These are phyloP conservation scores for Drosophila ustulata DNA, from an alignment of 2,888 invertebrate species.

Conservation along the genomic window DNA sequence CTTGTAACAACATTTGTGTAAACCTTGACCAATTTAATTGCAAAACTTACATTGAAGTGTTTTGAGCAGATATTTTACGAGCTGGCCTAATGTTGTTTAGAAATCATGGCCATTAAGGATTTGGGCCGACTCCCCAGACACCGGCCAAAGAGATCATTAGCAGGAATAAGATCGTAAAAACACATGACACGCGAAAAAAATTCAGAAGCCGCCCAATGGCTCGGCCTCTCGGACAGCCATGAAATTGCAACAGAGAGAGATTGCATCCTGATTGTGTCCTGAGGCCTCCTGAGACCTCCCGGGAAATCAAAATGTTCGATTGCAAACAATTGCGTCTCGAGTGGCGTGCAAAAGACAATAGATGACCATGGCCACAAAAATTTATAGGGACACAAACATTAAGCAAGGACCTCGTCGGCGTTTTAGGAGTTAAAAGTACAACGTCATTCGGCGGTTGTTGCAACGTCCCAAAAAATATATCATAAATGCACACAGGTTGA, in stretches of 20 bases:
- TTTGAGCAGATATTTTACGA: constrained; percentile 1
- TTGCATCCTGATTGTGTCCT: constrained; percentile 18
- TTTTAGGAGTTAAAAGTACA: constrained; percentile 56
- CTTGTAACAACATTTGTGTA: not conserved
- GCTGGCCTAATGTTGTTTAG: constrained; percentile 44
- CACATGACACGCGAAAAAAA: constrained; percentile 73
- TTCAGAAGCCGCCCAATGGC: constrained; percentile 61
- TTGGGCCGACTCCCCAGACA: constrained; percentile 18
- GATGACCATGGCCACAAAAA: constrained; percentile 42
- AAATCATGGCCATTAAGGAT: constrained; percentile 44
- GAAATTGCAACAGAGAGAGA: constrained; percentile 60
- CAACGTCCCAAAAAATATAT: constrained; percentile 61
- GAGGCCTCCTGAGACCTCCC: constrained; percentile 61
- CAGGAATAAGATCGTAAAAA: constrained; percentile 78
- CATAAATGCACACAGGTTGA: constrained; percentile 74
- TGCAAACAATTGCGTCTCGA: constrained; percentile 72
- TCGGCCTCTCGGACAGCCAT: constrained; percentile 58
- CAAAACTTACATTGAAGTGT: constrained; percentile 41
- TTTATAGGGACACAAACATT: constrained; percentile 73
- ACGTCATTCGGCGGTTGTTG: constrained; percentile 64
- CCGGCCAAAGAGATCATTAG: constrained; percentile 70
- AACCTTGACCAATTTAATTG: constrained; percentile 39
- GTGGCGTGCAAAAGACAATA: constrained; percentile 61
- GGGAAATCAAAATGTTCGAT: constrained; percentile 71
- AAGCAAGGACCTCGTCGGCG: constrained; percentile 37